Conservation (phyloP, 2,113 vertebrate species). For the Hipposideros armiger region DNA sequence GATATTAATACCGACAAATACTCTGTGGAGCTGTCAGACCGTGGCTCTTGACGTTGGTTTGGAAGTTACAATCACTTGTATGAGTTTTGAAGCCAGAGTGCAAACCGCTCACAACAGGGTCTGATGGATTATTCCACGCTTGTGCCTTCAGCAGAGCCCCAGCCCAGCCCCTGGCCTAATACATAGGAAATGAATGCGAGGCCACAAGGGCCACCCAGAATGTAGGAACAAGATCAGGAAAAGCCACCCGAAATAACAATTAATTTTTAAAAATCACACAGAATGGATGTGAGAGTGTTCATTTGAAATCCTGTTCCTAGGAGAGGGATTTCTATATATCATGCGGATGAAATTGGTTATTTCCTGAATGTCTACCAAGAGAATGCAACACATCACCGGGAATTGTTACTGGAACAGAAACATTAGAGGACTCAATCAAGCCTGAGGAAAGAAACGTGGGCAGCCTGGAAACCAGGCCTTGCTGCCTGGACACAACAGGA, state of each 20-base stretch:
- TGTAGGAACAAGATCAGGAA: background rate
- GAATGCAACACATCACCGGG: background rate
- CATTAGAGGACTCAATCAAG: background rate
- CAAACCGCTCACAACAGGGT: background rate
- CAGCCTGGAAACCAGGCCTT: background rate
- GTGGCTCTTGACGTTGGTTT: rapidly evolving
- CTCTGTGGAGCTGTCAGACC: background rate
- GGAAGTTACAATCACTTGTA: too few species aligned
- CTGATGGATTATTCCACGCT: background rate
- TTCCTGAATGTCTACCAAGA: background rate
- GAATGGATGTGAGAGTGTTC: background rate
- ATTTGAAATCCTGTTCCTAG: background rate
- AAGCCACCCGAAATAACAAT: background rate
- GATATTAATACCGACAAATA: background rate
- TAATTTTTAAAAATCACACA: background rate
- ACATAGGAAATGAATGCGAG: background rate
- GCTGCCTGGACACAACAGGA: background rate
- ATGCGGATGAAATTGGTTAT: background rate
- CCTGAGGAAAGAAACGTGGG: background rate
- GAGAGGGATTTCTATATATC: background rate
- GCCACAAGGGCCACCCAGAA: background rate
- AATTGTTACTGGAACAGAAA: background rate
- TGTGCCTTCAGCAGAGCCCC: background rate
- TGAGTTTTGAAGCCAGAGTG: background rate
- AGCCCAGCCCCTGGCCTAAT: background rate